Evolutionary conservation across 2,797 vertebrate genomes (phyloP), one percentile per base, ranked within the genome.

Genomic region (Enteromius treurensis): DNA sequence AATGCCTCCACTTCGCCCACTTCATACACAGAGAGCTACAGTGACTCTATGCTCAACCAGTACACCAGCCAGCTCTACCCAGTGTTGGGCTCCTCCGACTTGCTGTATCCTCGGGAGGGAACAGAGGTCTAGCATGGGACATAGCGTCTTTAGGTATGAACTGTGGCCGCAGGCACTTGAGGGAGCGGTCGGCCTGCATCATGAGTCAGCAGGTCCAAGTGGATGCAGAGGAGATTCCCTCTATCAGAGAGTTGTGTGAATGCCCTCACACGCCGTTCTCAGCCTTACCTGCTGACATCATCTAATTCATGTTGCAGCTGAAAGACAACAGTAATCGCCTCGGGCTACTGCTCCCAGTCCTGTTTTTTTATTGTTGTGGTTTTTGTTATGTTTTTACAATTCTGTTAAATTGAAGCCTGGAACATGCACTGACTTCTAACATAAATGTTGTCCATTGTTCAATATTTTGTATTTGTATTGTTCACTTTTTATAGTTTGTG

Each of bases 61-160:
- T 94, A 96, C 83, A 92, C 91, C 83, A 89, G 90, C 47, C 95
- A 94, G 69, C 94, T 96, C 84, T 96, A 96, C 89, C 94, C 91
- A 77, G 78, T 85, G 81, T 89, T 96, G 79, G 91, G 93, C 86
- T 81, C 94, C 9, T 92, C 92, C 82, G 91, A 89, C 32, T 78
- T 90, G 3, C 87, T 95, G 5, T 97, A 95, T 88, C 79, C 93
- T 73, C 92, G 93, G 74, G 95, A 96, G 85, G 96, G 95, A 84
- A 95, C 95, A 0, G 95, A 96, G 74, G 95, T 96, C 85, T 97
- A 94, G 88, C 51, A 2, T 4, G 37, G 42, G 21, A 73, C 5
- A 37, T 60, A 17, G 69, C 53, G 1, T 42, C 19, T n/a, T 70
- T 45, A 17, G 40, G 29, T 49, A 37, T 42, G 1, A 70, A 75